These are phyloP conservation scores for Ceyx melanurus DNA, from an alignment of 2,113 vertebrate species.

Conservation along the genomic window DNA sequence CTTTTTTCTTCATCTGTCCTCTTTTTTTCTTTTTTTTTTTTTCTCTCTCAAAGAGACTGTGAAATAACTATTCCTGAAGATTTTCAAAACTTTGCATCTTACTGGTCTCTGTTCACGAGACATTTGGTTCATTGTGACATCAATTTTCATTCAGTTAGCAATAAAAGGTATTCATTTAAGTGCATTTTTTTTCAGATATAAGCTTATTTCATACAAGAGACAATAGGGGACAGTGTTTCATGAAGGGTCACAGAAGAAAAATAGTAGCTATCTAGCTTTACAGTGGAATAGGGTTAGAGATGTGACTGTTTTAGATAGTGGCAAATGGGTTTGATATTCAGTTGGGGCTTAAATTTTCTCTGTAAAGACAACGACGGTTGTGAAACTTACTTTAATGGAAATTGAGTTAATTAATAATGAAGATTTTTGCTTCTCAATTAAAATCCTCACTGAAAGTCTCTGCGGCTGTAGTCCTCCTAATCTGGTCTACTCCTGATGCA, in stretches of 20 bases:
- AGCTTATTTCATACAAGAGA: not conserved
- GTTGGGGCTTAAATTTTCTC: not conserved
- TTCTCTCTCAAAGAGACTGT: not conserved
- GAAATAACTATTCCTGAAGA: not conserved
- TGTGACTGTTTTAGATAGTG: not conserved
- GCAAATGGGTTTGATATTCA: not conserved
- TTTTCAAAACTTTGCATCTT: not conserved
- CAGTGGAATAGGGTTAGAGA: not conserved
- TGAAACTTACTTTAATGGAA: not conserved
- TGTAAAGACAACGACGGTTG: not conserved
- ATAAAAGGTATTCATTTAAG: not conserved
- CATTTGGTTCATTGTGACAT: not conserved
- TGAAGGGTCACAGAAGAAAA: not conserved
- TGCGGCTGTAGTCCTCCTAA: rapidly evolving
- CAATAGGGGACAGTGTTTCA: not conserved
- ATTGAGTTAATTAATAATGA: not conserved
- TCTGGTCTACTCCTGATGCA: rapidly evolving
- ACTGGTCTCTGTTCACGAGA: not conserved
- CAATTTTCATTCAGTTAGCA: not conserved
- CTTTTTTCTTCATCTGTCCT: not conserved
- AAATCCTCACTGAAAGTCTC: not conserved
- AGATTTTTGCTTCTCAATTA: not conserved
- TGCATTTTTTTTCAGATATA: not conserved
- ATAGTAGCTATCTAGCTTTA: not conserved
- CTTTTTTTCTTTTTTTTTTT: not conserved